These are phyloP conservation scores for Abrostola tripartita DNA, from an alignment of 2,888 invertebrate genomes.

Conservation along the genomic window DNA sequence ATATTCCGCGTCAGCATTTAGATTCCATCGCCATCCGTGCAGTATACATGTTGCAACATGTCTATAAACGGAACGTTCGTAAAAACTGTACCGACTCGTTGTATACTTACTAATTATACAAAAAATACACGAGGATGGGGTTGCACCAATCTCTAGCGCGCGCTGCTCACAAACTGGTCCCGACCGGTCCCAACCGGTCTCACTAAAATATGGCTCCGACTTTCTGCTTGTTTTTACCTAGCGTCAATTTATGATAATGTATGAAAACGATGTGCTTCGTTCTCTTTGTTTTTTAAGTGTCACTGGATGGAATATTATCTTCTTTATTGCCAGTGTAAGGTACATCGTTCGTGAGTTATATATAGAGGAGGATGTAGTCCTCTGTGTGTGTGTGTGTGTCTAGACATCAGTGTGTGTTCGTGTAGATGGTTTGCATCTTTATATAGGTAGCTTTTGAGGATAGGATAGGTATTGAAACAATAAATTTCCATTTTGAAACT, in stretches of 20 bases:
- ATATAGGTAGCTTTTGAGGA: conserved; percentile 10
- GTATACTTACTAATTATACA: conserved; percentile 53
- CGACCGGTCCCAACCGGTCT: conserved; percentile 65
- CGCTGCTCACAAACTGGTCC: conserved; percentile 62
- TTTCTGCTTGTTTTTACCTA: conserved; percentile 69
- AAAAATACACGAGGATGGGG: conserved; percentile 65
- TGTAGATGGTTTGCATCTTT: conserved; percentile 8
- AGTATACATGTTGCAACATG: conserved; percentile 27
- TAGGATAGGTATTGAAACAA: conserved; percentile 69
- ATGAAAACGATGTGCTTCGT: conserved; percentile 65
- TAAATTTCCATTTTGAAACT: conserved; percentile 82
- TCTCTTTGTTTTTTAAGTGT: conserved; percentile 68
- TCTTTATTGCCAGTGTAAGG: conserved; percentile 32
- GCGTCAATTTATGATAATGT: conserved; percentile 72
- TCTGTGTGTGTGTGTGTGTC: conserved; percentile 20
- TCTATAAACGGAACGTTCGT: conserved; percentile 33
- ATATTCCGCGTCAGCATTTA: conserved; percentile 32
- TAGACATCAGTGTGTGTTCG: conserved; percentile 9
- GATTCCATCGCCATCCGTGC: conserved; percentile 18
- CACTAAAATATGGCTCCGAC: conserved; percentile 64
- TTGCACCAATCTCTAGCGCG: conserved; percentile 67
- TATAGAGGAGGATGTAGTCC: conserved; percentile 5
- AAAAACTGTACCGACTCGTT: conserved; percentile 57
- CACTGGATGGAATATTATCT: conserved; percentile 60
- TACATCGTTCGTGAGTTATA: conserved; percentile 20